Conservation (phyloP, 2,113 vertebrate genomes). For the Stegastes partitus region DNA sequence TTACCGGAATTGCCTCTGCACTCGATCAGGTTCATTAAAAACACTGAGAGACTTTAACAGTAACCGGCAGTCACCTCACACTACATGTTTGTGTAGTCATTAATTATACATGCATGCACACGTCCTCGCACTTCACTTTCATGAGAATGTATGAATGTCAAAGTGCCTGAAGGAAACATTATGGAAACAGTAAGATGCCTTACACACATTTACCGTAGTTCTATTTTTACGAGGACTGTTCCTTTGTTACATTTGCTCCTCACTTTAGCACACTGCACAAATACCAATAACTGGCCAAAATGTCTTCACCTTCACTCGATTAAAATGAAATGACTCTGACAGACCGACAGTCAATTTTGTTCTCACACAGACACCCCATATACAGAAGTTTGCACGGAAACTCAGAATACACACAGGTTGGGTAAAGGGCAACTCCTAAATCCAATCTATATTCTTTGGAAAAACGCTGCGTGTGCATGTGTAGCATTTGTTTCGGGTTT, state of each 20-base stretch:
- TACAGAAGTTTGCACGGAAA: conserved; percentile 1
- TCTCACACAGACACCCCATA: background rate
- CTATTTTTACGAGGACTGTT: background rate
- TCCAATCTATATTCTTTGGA: conserved; percentile 58
- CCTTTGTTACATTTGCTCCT: background rate
- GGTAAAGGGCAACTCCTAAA: conserved; percentile 36
- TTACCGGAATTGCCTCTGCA: background rate
- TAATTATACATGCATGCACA: conserved; percentile 2
- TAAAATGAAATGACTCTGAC: conserved; percentile 4
- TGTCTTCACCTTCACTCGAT: background rate
- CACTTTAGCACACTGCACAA: background rate
- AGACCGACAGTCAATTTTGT: background rate
- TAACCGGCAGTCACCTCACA: background rate
- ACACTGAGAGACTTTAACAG: background rate
- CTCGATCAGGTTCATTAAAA: conserved; percentile 24
- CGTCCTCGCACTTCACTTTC: background rate
- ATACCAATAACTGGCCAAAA: background rate
- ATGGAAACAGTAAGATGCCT: conserved; percentile 13
- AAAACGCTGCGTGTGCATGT: conserved; percentile 46
- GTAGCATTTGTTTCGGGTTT: conserved; percentile 15
- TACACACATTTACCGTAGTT: background rate
- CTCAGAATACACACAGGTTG: conserved; percentile 6
- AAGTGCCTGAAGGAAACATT: conserved; percentile 29
- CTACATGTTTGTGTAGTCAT: background rate
- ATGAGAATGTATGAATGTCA: conserved; percentile 24